Base-by-base conservation (phyloP, 1,140 invertebrate species). In the Formica exsecta region DNA sequence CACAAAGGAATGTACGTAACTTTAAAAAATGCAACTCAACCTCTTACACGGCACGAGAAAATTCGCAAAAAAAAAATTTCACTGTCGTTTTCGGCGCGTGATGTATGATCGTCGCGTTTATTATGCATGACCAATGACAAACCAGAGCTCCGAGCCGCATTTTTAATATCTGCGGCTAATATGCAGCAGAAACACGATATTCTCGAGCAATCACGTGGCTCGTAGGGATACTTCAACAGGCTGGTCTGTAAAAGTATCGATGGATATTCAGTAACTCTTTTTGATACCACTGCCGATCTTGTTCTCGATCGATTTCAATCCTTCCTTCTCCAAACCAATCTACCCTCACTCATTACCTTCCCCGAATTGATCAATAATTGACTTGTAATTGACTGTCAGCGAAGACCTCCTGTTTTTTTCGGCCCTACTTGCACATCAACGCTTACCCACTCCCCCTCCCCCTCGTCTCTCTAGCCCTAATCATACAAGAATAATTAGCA, bases 111-210 rank as follows among this genome's bases (percentile, higher is more conserved):
- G 36, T 74, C 80, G 80, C 80, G 80, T 44, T 64, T 64, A 86
- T 90, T 92, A 92, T 87, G 79, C 92, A 95, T 93, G 94, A 95
- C 94, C 95, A 95, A 95, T 95, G 95, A 95, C 95, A 95, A 95
- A 95, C 95, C 95, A 95, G 95, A 95, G 95, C 94, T 94, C 93
- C 94, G 94, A 94, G 94, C 93, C 92, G 93, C 88, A 91, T 91
- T 91, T 91, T 88, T 54, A 73, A 59, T 80, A 66, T 36, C 87
- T 92, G 89, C 90, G 85, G 66, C 76, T 77, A 59, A 65, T 29
- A 61, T 51, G 80, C 59, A 36, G 62, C 16, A 85, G 81, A 70
- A 85, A 85, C 25, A 22, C 62, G 62, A 57, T 64, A 71, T 13
- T 77, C 65, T 77, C 65, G 83, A 85, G 62, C 85, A 95, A 92